phyloP scores from a whole-genome alignment of 2,113 vertebrate genomes.

The Istiophorus platypterus region DNA sequence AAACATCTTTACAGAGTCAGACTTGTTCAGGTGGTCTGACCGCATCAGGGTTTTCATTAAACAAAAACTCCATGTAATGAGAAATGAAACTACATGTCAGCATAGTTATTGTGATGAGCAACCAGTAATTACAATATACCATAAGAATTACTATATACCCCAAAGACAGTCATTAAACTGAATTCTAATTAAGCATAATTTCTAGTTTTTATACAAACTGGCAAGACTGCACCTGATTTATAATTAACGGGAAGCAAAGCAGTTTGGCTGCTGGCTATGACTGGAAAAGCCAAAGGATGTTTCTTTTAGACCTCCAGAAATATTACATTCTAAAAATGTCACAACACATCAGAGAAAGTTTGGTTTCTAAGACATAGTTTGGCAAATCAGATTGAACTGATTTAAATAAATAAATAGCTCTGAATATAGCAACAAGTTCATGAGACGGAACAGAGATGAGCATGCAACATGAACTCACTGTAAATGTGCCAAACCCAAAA shows the following conservation, averaged over 20 bases:
- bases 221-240: constrained; percentile 52
- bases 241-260: constrained; percentile 49
- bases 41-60: constrained; percentile 31
- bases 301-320: neutral
- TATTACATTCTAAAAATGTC: constrained; percentile 4
- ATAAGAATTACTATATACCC: constrained; percentile 65
- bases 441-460: constrained; percentile 1
- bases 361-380: neutral
- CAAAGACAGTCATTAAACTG: constrained; percentile 60
- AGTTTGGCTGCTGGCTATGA: constrained; percentile 34
- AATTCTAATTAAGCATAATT: constrained; percentile 69
- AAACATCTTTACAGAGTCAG: neutral
- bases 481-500: constrained; percentile 33
- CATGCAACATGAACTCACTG: neutral
- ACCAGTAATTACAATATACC: constrained; percentile 48
- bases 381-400: constrained; percentile 8
- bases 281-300: neutral
- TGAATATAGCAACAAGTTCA: neutral
- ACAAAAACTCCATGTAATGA: constrained; percentile 51
- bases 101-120: constrained; percentile 46
- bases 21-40: constrained; percentile 39
- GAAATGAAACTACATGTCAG: constrained; percentile 56
- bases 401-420: neutral
- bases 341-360: constrained; percentile 12
- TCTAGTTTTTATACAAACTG: constrained; percentile 57